A percentile compares a stretch with the other conserved stretches of the same genome.
These are phyloP conservation scores for Raja brachyura DNA, from an alignment of 2,113 vertebrate genomes.

Conservation along the genomic window DNA sequence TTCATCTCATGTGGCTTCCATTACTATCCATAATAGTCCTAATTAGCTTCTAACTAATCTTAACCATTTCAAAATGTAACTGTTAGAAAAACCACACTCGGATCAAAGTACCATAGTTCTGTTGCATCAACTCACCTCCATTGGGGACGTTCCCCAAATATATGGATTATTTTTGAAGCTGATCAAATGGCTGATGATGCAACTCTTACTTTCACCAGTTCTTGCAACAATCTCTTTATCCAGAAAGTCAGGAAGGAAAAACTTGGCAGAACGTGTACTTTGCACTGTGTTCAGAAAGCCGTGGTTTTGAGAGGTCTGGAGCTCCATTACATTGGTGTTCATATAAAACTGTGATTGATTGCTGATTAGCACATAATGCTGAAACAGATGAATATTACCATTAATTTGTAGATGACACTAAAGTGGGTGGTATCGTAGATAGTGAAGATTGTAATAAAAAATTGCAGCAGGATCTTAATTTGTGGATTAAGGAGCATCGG, in stretches of 20 bases:
- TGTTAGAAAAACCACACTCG: neutral
- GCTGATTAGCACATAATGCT: slow-evolving; percentile 51
- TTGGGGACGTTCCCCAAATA: slow-evolving; percentile 37
- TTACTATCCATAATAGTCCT: no score
- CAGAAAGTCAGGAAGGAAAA: slow-evolving; percentile 53
- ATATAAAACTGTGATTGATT: slow-evolving; percentile 46
- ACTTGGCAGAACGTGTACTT: slow-evolving; percentile 45
- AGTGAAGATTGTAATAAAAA: no score
- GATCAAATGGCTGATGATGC: slow-evolving; percentile 54
- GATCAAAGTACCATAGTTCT: neutral
- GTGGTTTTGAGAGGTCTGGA: slow-evolving; percentile 42
- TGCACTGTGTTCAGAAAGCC: slow-evolving; percentile 39
- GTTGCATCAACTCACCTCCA: slow-evolving; percentile 48
- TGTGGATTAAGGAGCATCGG: no score
- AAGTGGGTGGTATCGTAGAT: no score
- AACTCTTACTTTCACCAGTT: slow-evolving; percentile 37
- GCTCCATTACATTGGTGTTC: slow-evolving; percentile 43
- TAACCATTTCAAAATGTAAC: neutral
- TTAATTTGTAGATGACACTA: no score
- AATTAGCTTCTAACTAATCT: neutral
- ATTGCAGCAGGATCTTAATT: no score
- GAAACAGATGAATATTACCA: slow-evolving; percentile 39
- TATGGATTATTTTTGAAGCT: slow-evolving; percentile 53
- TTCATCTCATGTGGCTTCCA: no score
- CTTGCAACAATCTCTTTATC: slow-evolving; percentile 38